Conservation (phyloP, 2,113 vertebrate genomes). For the Ailuropoda melanoleuca region DNA sequence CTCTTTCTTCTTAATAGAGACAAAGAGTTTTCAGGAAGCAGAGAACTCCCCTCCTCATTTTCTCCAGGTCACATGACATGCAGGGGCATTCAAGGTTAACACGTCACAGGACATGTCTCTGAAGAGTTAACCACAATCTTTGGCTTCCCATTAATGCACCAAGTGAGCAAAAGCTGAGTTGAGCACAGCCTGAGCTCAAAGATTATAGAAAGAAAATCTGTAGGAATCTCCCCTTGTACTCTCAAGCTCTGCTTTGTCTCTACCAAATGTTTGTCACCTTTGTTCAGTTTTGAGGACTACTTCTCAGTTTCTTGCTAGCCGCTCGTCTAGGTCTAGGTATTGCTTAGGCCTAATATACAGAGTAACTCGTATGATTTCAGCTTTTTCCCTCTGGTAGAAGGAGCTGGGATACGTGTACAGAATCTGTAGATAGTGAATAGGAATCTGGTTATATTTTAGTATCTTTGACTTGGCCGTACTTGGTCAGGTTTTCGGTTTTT, state of each 20-base stretch:
- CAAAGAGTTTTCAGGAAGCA: neutral
- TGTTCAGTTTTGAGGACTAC: neutral
- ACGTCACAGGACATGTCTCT: neutral
- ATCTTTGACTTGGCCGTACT: neutral
- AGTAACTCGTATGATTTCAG: neutral
- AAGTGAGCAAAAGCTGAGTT: neutral
- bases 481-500: neutral
- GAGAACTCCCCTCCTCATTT: neutral
- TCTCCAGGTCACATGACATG: neutral
- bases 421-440: neutral
- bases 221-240: neutral
- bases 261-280: neutral
- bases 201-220: neutral
- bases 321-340: neutral
- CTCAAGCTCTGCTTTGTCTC: neutral
- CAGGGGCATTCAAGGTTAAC: neutral
- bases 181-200: neutral
- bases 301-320: neutral
- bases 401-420: neutral
- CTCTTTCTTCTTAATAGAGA: neutral
- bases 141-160: neutral
- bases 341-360: neutral
- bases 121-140: neutral
- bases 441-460: neutral
- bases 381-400: neutral